Conservation (phyloP, 2,888 invertebrate genomes). For the Pimpla rufipes region DNA sequence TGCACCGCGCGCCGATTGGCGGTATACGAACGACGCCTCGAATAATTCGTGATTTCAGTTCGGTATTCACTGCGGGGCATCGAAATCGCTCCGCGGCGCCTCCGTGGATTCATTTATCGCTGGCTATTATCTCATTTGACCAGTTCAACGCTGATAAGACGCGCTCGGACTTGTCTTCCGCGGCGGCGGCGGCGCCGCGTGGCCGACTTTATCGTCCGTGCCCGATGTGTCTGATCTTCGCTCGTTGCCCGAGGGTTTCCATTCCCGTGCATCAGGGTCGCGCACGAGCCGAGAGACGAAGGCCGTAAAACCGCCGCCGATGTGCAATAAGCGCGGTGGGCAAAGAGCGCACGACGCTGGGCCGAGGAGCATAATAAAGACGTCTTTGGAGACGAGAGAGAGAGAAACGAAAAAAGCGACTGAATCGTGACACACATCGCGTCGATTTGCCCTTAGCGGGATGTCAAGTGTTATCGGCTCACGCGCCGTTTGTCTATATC, state of each 20-base stretch:
- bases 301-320: neutral
- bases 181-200: slow-evolving; percentile 38
- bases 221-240: slow-evolving; percentile 36
- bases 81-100: slow-evolving; percentile 54
- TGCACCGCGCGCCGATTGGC: slow-evolving; percentile 17
- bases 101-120: slow-evolving; percentile 51
- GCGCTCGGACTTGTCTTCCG: slow-evolving; percentile 48
- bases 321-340: slow-evolving; percentile 25
- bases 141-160: slow-evolving; percentile 71
- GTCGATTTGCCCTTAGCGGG: slow-evolving; percentile 68
- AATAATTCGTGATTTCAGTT: slow-evolving; percentile 3
- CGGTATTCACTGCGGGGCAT: slow-evolving; percentile 36
- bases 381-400: too few relatives aligned
- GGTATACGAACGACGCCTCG: slow-evolving; percentile 16
- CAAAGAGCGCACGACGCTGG: neutral
- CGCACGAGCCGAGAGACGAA: neutral
- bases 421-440: slow-evolving; percentile 48
- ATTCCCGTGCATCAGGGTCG: slow-evolving; percentile 25
- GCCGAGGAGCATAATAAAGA: neutral
- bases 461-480: slow-evolving; percentile 77
- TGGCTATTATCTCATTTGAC: slow-evolving; percentile 69
- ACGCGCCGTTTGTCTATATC: slow-evolving; percentile 31
- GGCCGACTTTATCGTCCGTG: slow-evolving; percentile 21
- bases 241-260: neutral
- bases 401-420: slow-evolving; percentile 11